phyloP scores from a whole-genome alignment of 1,140 invertebrate genomes.

The Galendromus occidentalis region DNA sequence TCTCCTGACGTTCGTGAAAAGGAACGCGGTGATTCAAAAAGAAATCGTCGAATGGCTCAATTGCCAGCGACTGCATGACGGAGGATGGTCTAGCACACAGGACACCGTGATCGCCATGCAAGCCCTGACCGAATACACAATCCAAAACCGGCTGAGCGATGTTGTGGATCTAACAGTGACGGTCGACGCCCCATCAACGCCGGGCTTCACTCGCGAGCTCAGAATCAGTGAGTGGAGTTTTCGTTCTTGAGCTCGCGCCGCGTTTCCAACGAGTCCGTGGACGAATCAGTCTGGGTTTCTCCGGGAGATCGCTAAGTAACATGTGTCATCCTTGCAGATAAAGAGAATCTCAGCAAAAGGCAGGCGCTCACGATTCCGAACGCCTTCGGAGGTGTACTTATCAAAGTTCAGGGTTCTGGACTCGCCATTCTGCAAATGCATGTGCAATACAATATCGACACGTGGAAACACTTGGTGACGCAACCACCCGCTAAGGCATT shows the following conservation, averaged over 20 bases:
- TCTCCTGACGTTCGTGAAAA: conserved; percentile 61
- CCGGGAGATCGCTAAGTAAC: too few species aligned
- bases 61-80: conserved; percentile 66
- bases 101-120: conserved; percentile 71
- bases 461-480: conserved; percentile 55
- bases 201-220: conserved; percentile 40
- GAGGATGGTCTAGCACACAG: conserved; percentile 84
- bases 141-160: conserved; percentile 57
- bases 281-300: background rate
- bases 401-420: conserved; percentile 69
- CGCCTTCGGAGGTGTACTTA: conserved; percentile 75
- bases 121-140: conserved; percentile 71
- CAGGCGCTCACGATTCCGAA: conserved; percentile 42
- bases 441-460: conserved; percentile 82
- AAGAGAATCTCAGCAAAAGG: background rate
- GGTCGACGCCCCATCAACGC: conserved; percentile 62
- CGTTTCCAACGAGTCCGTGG: background rate
- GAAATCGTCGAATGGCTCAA: conserved; percentile 83
- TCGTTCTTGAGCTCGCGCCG: background rate
- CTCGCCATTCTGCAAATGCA: conserved; percentile 77
- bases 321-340: background rate
- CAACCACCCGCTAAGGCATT: conserved; percentile 57
- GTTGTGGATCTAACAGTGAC: conserved; percentile 60
- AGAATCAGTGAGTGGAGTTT: conserved; percentile 22
- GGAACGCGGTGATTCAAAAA: conserved; percentile 55